phyloP scores from a whole-genome alignment of 2,797 vertebrate genomes.

The Falco biarmicus region DNA sequence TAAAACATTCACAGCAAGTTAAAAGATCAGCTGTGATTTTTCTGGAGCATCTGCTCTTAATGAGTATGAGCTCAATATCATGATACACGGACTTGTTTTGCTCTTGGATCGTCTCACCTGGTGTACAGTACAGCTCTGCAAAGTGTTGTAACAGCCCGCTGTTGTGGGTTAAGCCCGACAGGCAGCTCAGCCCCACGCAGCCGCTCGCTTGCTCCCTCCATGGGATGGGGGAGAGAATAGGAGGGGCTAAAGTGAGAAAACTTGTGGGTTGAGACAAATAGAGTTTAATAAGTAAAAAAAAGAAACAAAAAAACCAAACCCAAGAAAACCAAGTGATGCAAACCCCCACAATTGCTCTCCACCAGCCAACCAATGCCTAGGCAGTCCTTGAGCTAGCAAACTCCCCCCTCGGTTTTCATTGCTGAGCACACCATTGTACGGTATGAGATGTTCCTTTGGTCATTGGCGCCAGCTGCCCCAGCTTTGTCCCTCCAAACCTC shows the following conservation, averaged over 20 bases:
- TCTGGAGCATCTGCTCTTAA: neutral
- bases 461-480: fast-evolving
- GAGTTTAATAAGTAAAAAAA: neutral
- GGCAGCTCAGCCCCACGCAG: neutral
- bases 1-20: neutral
- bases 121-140: neutral
- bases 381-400: neutral
- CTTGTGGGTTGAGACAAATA: neutral
- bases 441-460: neutral
- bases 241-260: neutral
- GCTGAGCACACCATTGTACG: neutral
- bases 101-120: neutral
- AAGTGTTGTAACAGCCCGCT: neutral
- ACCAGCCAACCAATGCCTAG: neutral
- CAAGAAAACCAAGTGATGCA: neutral
- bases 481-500: neutral
- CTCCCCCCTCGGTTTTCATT: neutral
- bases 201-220: neutral
- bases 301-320: fast-evolving
- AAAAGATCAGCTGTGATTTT: neutral
- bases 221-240: neutral
- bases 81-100: neutral
- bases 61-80: neutral
- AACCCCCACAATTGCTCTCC: neutral
- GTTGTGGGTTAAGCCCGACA: neutral